Conservation (phyloP, 2,888 invertebrate species). For the Heterodera filipjevi region DNA sequence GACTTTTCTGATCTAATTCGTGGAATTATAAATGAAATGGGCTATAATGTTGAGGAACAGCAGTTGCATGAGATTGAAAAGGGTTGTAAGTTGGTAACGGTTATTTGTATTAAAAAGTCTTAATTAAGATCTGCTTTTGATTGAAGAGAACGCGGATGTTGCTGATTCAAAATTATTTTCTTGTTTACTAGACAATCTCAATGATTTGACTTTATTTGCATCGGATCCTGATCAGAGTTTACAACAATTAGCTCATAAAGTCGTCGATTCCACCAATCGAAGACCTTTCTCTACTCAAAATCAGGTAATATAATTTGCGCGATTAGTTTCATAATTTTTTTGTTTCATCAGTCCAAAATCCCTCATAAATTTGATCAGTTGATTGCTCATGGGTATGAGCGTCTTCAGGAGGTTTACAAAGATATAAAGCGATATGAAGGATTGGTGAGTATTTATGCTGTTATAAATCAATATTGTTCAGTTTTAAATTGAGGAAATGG, state of each 20-base stretch:
- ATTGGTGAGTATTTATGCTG: background rate
- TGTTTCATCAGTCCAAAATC: background rate
- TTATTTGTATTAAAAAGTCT: background rate
- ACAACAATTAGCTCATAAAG: constrained; percentile 2
- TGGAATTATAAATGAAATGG: constrained; percentile 24
- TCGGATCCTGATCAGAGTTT: constrained; percentile 21
- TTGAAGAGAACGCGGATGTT: constrained; percentile 25
- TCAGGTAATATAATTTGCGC: background rate
- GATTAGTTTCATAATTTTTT: background rate
- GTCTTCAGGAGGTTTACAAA: constrained; percentile 16
- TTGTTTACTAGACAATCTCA: constrained; percentile 3
- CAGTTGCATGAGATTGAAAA: constrained; percentile 26
- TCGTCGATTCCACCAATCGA: background rate
- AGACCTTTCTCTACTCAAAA: background rate
- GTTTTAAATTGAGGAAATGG: constrained; percentile 13
- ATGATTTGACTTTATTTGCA: constrained; percentile 4
- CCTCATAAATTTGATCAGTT: constrained; percentile 17
- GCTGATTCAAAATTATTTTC: constrained; percentile 21
- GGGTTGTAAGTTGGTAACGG: background rate
- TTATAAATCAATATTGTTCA: background rate
- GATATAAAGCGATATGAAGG: constrained; percentile 22
- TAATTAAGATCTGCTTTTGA: constrained; percentile 17
- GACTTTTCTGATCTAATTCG: constrained; percentile 19
- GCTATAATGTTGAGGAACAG: constrained; percentile 20
- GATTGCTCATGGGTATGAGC: constrained; percentile 18